A percentile compares a stretch with the other conserved stretches of the same genome.
Conservation (phyloP, 2,888 invertebrate genomes). For the Lordiphosa fenestrarum region DNA sequence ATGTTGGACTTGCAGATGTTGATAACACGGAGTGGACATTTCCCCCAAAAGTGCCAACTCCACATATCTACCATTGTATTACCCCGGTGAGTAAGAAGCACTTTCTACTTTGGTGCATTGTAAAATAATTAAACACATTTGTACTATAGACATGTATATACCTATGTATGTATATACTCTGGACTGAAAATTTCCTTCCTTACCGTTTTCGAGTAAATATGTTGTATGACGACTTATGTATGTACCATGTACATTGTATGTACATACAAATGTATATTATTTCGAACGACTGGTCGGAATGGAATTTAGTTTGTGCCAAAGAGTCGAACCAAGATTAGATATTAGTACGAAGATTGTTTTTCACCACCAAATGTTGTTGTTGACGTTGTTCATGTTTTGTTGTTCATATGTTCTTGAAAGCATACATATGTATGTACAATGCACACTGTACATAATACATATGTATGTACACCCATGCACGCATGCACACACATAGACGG, state of each 20-base stretch:
- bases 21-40: slow-evolving; percentile 86
- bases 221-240: neutral
- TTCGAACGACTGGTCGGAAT: too few relatives aligned
- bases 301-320: neutral
- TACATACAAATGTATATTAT: too few relatives aligned
- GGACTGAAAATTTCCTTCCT: too few relatives aligned
- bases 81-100: slow-evolving; percentile 84
- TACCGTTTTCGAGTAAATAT: too few relatives aligned
- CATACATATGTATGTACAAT: neutral
- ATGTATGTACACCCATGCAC: too few relatives aligned
- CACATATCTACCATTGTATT: slow-evolving; percentile 84
- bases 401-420: neutral
- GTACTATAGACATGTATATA: neutral
- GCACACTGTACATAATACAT: too few relatives aligned
- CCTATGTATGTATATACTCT: neutral
- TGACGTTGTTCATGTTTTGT: neutral
- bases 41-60: slow-evolving; percentile 89
- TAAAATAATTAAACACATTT: neutral
- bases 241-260: too few relatives aligned
- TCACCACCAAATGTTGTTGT: slow-evolving; percentile 6
- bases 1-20: slow-evolving; percentile 73
- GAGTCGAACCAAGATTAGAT: slow-evolving; percentile 6
- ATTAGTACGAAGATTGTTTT: slow-evolving; percentile 8
- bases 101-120: neutral
- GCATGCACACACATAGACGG: too few relatives aligned